Evolutionary conservation across 1,140 invertebrate genomes (phyloP), one percentile per base, ranked within the genome.

Genomic region (Nixonia krombeini): DNA sequence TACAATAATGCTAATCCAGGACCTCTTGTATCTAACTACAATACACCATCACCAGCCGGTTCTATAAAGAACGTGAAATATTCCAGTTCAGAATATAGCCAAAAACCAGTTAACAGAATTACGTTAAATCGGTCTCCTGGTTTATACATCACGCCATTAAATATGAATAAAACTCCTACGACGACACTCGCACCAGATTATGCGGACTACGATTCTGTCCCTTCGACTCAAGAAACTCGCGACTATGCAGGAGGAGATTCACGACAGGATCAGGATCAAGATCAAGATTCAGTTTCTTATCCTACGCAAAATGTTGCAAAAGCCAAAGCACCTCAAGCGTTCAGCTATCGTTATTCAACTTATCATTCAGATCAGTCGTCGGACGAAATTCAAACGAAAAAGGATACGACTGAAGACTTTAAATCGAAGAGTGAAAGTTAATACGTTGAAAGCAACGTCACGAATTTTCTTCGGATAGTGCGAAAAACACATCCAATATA

Each of bases 331-430:
- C 64, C 80, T 0, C 62, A 67, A 37, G 45, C 69, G 0, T 73
- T 77, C 38, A 74, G 31, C 21, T 83, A 81, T 53, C 75, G 72
- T 4, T 82, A 81, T 21, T 71, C 72, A 0, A 71, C 67, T 41
- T 83, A 79, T 52, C 62, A 73, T n/a, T 68, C 76, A 0, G 62
- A 72, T 2, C 74, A 72, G 15, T 37, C 56, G 5, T 41, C 66
- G 0, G 25, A 76, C 17, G 74, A 76, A 25, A 77, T 61, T 17
- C 71, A 57, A 18, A 7, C 69, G 2, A 72, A 80, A 0, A 75
- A 81, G n/a, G 61, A 61, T 10, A 10, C 33, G 0, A 4, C 28
- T 13, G 64, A 66, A 25, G 45, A 67, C 4, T 57, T 42, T 4
- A 52, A 52, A 7, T 9, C 41, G 1, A 67, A 67, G 45, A 59